Conservation (phyloP, 2,797 vertebrate species). For the Takifugu ocellatus region DNA sequence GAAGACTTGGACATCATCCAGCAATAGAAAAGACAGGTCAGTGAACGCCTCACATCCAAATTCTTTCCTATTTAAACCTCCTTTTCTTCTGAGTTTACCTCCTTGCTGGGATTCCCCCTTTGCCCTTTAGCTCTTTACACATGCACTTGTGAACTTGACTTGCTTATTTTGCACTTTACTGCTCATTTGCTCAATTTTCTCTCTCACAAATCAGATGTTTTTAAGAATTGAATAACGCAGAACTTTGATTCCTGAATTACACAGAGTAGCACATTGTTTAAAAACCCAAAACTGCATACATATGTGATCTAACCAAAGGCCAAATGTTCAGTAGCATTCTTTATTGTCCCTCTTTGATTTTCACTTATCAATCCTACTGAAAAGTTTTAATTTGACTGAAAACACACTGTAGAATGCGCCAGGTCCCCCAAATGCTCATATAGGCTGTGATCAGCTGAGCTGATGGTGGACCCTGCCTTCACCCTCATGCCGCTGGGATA, state of each 20-base stretch:
- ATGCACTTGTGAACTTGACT: not conserved
- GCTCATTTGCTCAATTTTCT: no score
- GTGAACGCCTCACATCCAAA: not conserved
- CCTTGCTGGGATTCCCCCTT: conserved; percentile 11
- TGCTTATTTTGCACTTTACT: not conserved
- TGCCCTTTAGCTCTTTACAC: not conserved
- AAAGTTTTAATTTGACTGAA: not conserved
- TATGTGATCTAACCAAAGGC: no score
- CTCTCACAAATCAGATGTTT: no score
- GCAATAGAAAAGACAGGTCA: conserved; percentile 42
- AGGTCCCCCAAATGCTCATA: no score
- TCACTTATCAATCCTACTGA: not conserved
- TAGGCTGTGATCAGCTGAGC: no score
- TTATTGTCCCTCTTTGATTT: not conserved
- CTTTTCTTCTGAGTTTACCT: conserved; percentile 19
- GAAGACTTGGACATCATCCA: conserved; percentile 24
- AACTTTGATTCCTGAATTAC: no score
- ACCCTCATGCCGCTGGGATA: no score
- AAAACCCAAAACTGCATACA: no score
- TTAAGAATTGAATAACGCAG: no score
- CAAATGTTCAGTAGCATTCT: no score
- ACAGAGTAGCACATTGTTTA: no score
- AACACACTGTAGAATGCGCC: not conserved
- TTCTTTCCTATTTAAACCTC: conserved; percentile 27
- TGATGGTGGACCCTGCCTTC: no score